Evolutionary conservation across 2,888 invertebrate species (phyloP).

Genomic region (Diarsia rubi): DNA sequence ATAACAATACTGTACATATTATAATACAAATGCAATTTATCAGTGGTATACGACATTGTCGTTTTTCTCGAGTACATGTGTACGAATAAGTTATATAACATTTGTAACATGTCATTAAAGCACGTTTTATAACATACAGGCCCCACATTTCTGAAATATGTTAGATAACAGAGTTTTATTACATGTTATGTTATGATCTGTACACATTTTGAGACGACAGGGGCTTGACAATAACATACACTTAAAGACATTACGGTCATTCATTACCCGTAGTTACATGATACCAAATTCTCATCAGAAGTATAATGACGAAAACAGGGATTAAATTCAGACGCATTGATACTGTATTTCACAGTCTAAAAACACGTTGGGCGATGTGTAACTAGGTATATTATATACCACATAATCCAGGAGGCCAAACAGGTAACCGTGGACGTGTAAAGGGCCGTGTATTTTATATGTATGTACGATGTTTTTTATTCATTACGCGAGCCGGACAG

Average conservation of each 20-base stretch:
- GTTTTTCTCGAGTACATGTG: too few relatives aligned
- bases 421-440: constrained; percentile 18
- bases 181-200: too few relatives aligned
- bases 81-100: too few relatives aligned
- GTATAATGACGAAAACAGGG: constrained; percentile 5
- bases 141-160: too few relatives aligned
- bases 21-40: too few relatives aligned
- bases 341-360: constrained; percentile 21
- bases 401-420: constrained; percentile 17
- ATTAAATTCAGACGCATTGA: constrained; percentile 22
- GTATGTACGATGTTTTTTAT: constrained; percentile 41
- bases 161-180: too few relatives aligned
- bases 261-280: neutral
- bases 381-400: constrained; percentile 4
- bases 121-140: too few relatives aligned
- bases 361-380: constrained; percentile 22
- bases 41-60: too few relatives aligned
- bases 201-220: too few relatives aligned
- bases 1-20: too few relatives aligned
- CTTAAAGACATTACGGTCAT: neutral
- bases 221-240: neutral
- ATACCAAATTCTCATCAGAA: constrained; percentile 2
- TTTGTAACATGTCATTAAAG: too few relatives aligned
- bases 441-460: constrained; percentile 34
- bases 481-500: constrained; percentile 22